These are phyloP conservation scores for Rhabdornis inornatus DNA, from an alignment of 2,113 vertebrate genomes.

Conservation along the genomic window DNA sequence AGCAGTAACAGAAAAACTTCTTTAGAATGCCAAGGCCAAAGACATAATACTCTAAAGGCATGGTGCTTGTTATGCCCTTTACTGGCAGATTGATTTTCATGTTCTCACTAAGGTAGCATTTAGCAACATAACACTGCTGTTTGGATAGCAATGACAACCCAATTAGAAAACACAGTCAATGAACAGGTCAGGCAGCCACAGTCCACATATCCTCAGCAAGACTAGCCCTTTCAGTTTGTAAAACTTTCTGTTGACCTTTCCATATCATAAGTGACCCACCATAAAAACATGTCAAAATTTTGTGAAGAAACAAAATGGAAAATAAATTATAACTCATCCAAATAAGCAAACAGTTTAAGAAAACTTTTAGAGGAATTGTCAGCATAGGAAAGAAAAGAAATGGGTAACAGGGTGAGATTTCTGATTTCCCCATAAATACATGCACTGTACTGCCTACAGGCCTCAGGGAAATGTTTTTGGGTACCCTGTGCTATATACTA, in stretches of 20 bases:
- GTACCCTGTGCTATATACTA: neutral
- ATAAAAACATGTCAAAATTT: constrained; percentile 38
- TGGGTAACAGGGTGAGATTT: neutral
- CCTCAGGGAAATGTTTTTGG: neutral
- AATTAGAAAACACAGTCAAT: constrained; percentile 76
- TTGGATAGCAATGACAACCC: constrained; percentile 53
- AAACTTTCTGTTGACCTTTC: constrained; percentile 63
- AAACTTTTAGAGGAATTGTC: constrained; percentile 33
- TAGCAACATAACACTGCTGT: constrained; percentile 39
- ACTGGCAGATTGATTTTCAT: constrained; percentile 73
- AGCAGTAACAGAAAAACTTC: constrained; percentile 37
- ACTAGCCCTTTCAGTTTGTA: constrained; percentile 27
- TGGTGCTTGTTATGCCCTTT: constrained; percentile 66
- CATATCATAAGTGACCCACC: constrained; percentile 55
- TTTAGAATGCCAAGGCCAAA: constrained; percentile 58
- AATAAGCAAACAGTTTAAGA: constrained; percentile 36
- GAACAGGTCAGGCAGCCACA: constrained; percentile 64
- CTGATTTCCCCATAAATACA: neutral
- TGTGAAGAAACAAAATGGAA: neutral
- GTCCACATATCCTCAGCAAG: constrained; percentile 16
- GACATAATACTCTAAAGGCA: constrained; percentile 42
- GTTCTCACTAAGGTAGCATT: constrained; percentile 69
- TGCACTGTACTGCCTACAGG: neutral
- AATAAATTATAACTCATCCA: constrained; percentile 50
- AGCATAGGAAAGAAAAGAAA: neutral